phyloP scores from a whole-genome alignment of 23 tunicate genomes.

The Halocynthia roretzi region DNA sequence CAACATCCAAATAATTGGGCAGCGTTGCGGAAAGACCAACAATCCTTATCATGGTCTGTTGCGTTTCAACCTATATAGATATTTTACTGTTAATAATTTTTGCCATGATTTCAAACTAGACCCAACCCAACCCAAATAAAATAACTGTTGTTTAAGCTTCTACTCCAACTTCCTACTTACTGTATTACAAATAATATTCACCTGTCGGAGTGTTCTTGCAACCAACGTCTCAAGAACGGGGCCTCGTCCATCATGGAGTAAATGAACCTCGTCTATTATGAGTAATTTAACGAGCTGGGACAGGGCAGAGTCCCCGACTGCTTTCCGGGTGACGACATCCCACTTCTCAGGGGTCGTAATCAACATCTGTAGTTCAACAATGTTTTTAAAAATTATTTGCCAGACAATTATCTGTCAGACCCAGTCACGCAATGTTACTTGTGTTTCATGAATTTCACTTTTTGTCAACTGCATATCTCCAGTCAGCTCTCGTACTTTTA shows the following conservation, averaged over 20 bases:
- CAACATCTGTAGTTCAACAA: constrained; percentile 52
- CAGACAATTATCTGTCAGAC: not conserved
- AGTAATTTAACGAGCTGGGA: constrained; percentile 67
- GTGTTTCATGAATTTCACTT: constrained; percentile 83
- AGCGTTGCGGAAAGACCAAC: constrained; percentile 98
- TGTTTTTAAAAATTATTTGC: too few relatives aligned
- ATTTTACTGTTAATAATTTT: not conserved
- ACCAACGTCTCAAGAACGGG: constrained; percentile 96
- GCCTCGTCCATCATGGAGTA: constrained; percentile 94
- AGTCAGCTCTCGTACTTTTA: constrained; percentile 84
- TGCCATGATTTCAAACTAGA: not conserved
- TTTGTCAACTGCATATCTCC: constrained; percentile 97
- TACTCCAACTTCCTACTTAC: too few relatives aligned
- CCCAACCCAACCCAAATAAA: too few relatives aligned
- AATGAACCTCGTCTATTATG: constrained; percentile 96
- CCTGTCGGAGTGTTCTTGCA: constrained; percentile 94
- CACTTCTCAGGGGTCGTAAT: constrained; percentile 97
- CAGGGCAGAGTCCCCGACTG: constrained; percentile 81
- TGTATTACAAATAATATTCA: not conserved
- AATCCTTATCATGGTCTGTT: constrained; percentile 95
- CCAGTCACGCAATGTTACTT: constrained; percentile 23
- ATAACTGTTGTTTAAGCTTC: too few relatives aligned
- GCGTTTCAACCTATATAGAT: constrained; percentile 61
- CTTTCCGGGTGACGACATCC: constrained; percentile 98
- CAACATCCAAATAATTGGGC: constrained; percentile 94